Evolutionary conservation across 2,113 vertebrate species (phyloP).

Genomic region (Corythornis madagascariensis): DNA sequence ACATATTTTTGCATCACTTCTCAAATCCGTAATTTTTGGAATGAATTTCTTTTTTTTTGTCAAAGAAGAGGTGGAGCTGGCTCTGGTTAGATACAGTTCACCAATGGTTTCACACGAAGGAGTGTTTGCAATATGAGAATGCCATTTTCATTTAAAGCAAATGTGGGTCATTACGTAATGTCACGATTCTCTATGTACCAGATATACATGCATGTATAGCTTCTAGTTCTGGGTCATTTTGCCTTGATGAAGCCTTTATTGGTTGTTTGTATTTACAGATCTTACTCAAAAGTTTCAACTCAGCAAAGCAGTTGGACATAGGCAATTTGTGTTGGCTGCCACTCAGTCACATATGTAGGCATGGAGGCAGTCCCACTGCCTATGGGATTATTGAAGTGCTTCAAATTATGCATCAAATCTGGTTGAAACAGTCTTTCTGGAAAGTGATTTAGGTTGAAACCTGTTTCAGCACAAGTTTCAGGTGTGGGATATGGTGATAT

Average conservation of each 20-base stretch:
- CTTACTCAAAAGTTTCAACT: neutral
- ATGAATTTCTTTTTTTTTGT: neutral
- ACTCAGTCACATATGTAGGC: neutral
- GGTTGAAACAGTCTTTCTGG: neutral
- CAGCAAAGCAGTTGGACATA: neutral
- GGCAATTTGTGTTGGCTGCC: neutral
- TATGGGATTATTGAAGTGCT: neutral
- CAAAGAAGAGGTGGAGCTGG: neutral
- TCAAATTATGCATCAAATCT: neutral
- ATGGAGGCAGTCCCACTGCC: neutral
- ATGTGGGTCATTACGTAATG: neutral
- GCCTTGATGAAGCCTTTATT: neutral
- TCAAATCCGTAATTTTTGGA: neutral
- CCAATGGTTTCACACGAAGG: neutral
- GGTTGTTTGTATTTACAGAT: neutral
- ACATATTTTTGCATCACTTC: slow-evolving; percentile 14
- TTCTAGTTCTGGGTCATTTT: neutral
- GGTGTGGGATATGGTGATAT: neutral
- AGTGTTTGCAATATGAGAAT: neutral
- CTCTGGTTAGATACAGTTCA: neutral
- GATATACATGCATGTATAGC: neutral
- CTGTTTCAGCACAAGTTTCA: neutral
- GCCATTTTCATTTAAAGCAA: neutral
- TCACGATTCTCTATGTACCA: neutral
- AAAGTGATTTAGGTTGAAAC: neutral